Base-by-base conservation (phyloP, 2,888 invertebrate species). In the Sminthurides aquaticus region DNA sequence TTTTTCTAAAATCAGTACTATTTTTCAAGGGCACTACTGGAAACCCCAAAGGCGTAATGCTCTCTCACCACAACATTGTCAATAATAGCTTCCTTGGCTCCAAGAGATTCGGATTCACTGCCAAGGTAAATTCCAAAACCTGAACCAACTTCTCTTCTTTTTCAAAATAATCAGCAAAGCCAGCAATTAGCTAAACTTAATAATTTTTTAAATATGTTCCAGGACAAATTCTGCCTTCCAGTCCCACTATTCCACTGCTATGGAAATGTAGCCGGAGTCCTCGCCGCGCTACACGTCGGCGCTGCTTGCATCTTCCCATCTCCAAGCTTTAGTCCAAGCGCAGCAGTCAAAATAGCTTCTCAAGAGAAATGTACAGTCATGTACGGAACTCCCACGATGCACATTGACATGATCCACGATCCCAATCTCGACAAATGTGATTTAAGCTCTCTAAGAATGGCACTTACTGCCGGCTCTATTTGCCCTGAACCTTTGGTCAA, bases 221-320 rank as follows among this genome's bases (percentile, higher is more conserved):
- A 72, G 70, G 71, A 74, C 60, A 72, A 69, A 62, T 49, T 74
- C 11, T 75, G 75, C 27, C 34, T 75, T 11, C 60, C 72, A 75
- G 87, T 89, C 22, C 91, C 91, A 0, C 80, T 90, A 26, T 92
- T 90, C 77, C 93, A 94, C 78, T 89, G 87, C 43, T 91, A 85
- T 77, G 92, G 91, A 0, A 84, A 86, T 66, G 82, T 86, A 1
- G 79, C 85, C 55, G 86, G 85, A 0, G 80, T 85, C 25, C 74
- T 88, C 29, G 79, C 82, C 0, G 81, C 80, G 5, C 75, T 89
- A 26, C 80, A 84, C 28, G 80, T 83, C 74, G 88, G 87, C 0
- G 78, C 82, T 0, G 85, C 87, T 0, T 61, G 85, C 25, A 83
- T 89, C 0, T 71, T 88, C 1, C 87, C 88, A 0, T 77, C 82